Base-by-base conservation (phyloP, 2,888 invertebrate genomes). In the Campoletis raptor region DNA sequence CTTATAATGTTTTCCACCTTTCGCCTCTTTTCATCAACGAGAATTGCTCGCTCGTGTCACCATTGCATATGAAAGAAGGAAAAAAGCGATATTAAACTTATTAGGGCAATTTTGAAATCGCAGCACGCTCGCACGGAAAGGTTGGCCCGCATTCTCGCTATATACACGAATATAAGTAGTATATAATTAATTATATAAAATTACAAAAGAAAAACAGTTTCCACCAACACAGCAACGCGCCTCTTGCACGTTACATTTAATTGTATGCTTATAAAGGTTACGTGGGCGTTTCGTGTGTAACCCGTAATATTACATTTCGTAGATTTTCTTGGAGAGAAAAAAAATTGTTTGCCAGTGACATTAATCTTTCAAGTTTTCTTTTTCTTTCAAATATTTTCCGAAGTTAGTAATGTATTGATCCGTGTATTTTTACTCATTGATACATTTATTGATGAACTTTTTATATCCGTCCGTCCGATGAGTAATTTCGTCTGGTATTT, bases 91-190 rank as follows among this genome's bases (percentile, higher is more conserved):
- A 78, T 73, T 36, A 61, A 42, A 74, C 72, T 24, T 73, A 45
- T 80, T 45, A n/a, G 15, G 48, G 69, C 42, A 86, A 84, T 70
- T 37, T 86, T 45, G 30, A 76, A 86, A 86, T 79, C 45, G 81
- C 74, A 81, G 86, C 86, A 86, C 86, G 86, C 84, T 84, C 84
- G 86, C 86, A 86, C 84, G 86, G 76, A 84, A 86, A 86, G 78
- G 40, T 84, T 86, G 79, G 80, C 83, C 86, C 77, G 80, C 77
- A 80, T 76, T 86, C 52, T 80, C 66, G 85, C 72, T 76, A 77
- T 76, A 74, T 79, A 48, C 3, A 6, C 61, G 30, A 30, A 30
- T 61, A 70, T 24, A 48, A 48, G 61, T 54, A 70, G 66, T 70
- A 69, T 77, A 77, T 48, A 45, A 69, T 74, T 77, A 72, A 72